phyloP scores from a whole-genome alignment of 1,140 invertebrate genomes.

The Drosophila subobscura region DNA sequence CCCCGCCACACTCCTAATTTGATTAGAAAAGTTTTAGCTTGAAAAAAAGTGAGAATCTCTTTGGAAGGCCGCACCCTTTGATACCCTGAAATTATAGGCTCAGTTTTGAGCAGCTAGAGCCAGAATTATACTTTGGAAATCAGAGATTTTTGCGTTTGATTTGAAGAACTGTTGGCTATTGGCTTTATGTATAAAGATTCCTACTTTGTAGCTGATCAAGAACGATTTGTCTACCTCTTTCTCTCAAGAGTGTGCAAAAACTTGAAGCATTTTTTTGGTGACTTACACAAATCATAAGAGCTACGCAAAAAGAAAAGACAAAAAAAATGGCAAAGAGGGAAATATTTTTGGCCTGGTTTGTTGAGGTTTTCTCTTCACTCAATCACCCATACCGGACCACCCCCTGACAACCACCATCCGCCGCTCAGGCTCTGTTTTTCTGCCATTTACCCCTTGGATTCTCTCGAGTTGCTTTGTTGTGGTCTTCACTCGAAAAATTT shows the following conservation, averaged over 20 bases:
- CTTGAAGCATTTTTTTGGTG: slow-evolving; percentile 1
- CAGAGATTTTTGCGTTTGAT: slow-evolving; percentile 10
- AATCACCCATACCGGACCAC: no score
- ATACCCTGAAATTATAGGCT: no score
- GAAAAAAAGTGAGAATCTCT: slow-evolving; percentile 1
- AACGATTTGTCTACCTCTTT: no score
- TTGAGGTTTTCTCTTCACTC: slow-evolving; percentile 22
- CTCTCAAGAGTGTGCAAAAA: not conserved
- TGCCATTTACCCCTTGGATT: slow-evolving; percentile 29
- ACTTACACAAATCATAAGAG: no score
- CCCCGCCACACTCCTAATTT: slow-evolving; percentile 59
- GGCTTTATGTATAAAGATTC: no score
- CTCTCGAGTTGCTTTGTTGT: slow-evolving; percentile 37
- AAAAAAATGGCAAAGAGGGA: not conserved
- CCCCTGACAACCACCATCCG: not conserved
- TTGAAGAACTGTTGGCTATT: slow-evolving; percentile 4
- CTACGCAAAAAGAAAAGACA: not conserved
- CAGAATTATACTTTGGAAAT: not conserved
- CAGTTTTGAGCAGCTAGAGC: no score
- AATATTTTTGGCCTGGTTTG: slow-evolving; percentile 28
- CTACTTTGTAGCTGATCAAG: no score
- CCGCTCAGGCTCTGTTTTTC: not conserved
- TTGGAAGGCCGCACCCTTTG: no score
- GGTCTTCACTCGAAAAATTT: slow-evolving; percentile 51
- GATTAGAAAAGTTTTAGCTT: slow-evolving; percentile 74